A percentile compares a stretch with the other conserved stretches of the same genome.
These are phyloP conservation scores for Clytia hemisphaerica DNA, from an alignment of 30 jellyfish, hydroid and myxozoan genomes.

Conservation along the genomic window DNA sequence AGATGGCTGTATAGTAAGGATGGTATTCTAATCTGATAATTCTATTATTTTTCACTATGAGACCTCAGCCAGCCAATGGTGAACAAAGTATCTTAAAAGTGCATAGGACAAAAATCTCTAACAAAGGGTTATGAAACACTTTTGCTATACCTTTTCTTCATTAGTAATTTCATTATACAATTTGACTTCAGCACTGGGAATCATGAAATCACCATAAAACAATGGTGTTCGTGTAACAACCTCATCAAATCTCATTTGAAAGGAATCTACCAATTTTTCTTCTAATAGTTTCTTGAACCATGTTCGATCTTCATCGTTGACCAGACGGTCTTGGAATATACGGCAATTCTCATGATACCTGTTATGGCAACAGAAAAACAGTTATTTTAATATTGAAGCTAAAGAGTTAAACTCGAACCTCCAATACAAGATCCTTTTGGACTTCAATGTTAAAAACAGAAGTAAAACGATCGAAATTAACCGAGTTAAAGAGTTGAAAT, in stretches of 20 bases:
- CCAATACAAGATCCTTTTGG: not conserved
- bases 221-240: constrained; percentile 43
- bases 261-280: constrained; percentile 40
- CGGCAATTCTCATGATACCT: constrained; percentile 97
- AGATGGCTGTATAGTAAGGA: too few species aligned
- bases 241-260: constrained; percentile 49
- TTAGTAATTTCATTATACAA: constrained; percentile 64
- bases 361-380: not conserved
- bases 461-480: too few species aligned
- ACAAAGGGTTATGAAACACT: not conserved
- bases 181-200: constrained; percentile 72
- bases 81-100: too few species aligned
- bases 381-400: too few species aligned
- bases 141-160: constrained; percentile 47
- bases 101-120: not conserved
- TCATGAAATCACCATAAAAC: constrained; percentile 87
- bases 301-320: constrained; percentile 61
- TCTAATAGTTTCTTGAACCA: constrained; percentile 69
- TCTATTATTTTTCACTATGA: too few species aligned
- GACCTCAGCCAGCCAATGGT: too few species aligned
- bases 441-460: not conserved
- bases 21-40: too few species aligned
- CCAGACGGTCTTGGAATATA: constrained; percentile 82
- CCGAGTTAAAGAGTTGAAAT: too few species aligned
- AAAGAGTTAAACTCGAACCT: too few species aligned